Evolutionary conservation across 2,888 invertebrate species (phyloP).

Genomic region (Thysanoteuthis rhombus): DNA sequence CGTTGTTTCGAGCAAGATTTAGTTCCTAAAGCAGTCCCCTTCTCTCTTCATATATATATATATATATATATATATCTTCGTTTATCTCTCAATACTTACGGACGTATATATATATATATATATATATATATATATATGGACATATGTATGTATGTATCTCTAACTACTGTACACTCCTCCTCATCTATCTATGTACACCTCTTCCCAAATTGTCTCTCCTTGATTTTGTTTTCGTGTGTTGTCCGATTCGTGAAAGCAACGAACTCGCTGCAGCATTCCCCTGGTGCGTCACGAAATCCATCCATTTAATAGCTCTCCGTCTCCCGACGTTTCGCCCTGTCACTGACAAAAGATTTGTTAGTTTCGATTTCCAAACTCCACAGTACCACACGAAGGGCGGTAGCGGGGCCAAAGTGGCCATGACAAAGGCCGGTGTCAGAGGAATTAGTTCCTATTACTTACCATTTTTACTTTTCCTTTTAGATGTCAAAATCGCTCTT

Average conservation of each 20-base stretch:
- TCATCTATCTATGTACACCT: neutral
- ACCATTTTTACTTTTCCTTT: neutral
- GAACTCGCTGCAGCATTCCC: neutral
- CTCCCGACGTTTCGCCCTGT: neutral
- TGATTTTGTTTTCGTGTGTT: neutral
- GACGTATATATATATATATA: constrained; percentile 1
- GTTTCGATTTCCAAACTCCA: neutral
- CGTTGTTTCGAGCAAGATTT: too few relatives aligned
- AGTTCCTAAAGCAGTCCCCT: too few relatives aligned
- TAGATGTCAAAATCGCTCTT: neutral
- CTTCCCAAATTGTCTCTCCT: neutral
- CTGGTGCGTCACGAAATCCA: neutral
- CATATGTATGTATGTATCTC: neutral
- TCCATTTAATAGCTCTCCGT: neutral
- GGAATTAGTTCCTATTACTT: neutral
- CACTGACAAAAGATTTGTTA: neutral
- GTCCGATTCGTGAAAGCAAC: neutral
- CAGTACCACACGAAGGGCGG: neutral
- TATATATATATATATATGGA: neutral
- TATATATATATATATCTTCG: too few relatives aligned
- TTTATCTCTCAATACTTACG: neutral
- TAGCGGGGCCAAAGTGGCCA: neutral
- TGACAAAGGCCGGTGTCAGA: neutral
- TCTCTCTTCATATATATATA: neutral
- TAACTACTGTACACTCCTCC: too few relatives aligned